These are phyloP conservation scores for Nebria brevicollis DNA, from an alignment of 2,888 invertebrate species.

Conservation along the genomic window DNA sequence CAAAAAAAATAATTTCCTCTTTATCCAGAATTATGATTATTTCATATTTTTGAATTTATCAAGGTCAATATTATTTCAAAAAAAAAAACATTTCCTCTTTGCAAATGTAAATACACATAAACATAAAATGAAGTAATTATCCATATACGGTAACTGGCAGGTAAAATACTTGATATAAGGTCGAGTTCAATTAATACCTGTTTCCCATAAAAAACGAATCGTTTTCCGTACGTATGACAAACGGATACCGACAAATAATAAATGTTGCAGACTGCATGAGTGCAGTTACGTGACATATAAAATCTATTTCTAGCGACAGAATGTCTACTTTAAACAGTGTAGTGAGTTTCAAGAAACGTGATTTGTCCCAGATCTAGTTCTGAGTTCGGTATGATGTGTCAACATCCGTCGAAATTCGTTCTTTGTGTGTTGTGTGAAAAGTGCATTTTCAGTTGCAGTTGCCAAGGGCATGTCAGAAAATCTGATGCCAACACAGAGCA, in stretches of 20 bases:
- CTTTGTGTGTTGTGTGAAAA: not conserved
- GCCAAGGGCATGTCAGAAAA: not conserved
- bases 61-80: not conserved
- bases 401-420: not conserved
- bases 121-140: not conserved
- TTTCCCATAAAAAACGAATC: not conserved
- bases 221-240: not conserved
- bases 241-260: not conserved
- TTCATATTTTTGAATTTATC: not conserved
- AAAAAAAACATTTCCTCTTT: not conserved
- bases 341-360: not conserved
- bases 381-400: not conserved
- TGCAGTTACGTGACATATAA: constrained; percentile 1
- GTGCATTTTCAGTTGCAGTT: not conserved
- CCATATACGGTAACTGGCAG: not conserved
- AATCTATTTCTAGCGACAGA: not conserved
- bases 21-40: not conserved
- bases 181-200: not conserved
- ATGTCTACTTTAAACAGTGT: not conserved
- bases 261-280: not conserved
- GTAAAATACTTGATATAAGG: not conserved
- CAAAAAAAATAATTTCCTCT: no score
- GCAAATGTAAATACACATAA: not conserved
- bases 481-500: no score
- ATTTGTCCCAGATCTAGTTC: not conserved